Evolutionary conservation across 2,888 invertebrate species (phyloP).

Genomic region (Phlogophora meticulosa): DNA sequence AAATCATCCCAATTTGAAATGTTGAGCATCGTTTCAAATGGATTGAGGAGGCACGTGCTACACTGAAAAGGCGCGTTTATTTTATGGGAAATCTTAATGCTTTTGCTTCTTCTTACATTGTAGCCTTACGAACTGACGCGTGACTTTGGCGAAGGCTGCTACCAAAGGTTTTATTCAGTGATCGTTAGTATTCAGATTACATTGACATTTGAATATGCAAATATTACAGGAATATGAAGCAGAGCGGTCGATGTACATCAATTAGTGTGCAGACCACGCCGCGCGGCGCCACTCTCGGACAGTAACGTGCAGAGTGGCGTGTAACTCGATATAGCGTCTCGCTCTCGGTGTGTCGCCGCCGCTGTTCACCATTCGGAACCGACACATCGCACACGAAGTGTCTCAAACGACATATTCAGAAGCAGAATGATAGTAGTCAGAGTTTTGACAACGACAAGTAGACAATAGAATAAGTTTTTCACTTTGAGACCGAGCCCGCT

Average conservation of each 20-base stretch:
- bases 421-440: constrained; percentile 1
- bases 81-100: not conserved
- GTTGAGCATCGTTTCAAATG: not conserved
- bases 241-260: constrained; percentile 16
- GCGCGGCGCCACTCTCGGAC: not conserved
- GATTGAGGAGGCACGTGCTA: not conserved
- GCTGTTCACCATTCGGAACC: not conserved
- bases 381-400: not conserved
- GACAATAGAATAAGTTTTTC: constrained; percentile 31
- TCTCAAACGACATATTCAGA: constrained; percentile 7
- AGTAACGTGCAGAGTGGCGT: not conserved
- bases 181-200: constrained; percentile 15
- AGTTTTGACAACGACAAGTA: constrained; percentile 7
- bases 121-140: not conserved
- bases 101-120: not conserved
- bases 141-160: too few relatives aligned
- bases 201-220: constrained; percentile 14
- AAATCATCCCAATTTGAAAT: not conserved
- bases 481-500: not conserved
- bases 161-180: not conserved
- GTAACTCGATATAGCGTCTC: not conserved
- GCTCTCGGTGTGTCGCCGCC: not conserved
- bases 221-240: constrained; percentile 3
- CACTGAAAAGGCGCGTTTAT: not conserved
- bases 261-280: constrained; percentile 18